Evolutionary conservation across 2,888 invertebrate species (phyloP).

Genomic region (Amiota communis): DNA sequence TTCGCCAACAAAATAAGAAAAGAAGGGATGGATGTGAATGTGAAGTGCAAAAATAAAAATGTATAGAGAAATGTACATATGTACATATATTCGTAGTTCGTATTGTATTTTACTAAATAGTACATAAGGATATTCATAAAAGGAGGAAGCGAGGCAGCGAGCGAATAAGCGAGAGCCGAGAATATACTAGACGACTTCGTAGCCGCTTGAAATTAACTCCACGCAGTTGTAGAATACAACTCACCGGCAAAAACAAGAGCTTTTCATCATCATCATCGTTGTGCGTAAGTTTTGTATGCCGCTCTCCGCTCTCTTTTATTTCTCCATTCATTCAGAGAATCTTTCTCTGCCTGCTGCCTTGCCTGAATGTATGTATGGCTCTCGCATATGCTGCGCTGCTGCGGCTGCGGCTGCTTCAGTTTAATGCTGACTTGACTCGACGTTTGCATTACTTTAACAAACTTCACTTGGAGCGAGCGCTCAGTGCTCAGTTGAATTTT

Average conservation of each 20-base stretch:
- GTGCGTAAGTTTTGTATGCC: background rate
- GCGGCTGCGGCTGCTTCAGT: background rate
- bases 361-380: background rate
- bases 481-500: constrained; percentile 48
- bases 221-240: background rate
- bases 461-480: constrained; percentile 37
- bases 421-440: no score
- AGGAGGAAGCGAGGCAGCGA: background rate
- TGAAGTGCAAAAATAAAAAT: background rate
- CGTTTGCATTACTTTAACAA: background rate
- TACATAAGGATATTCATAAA: constrained; percentile 16
- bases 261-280: background rate
- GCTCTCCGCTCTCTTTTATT: background rate
- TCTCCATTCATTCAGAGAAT: background rate
- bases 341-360: background rate
- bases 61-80: constrained; percentile 18
- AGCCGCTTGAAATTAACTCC: no score
- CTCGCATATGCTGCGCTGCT: background rate
- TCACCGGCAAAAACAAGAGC: background rate
- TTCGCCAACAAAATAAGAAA: background rate
- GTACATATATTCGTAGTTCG: background rate
- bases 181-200: no score
- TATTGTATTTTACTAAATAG: background rate
- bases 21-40: constrained; percentile 1
- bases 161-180: background rate